Evolutionary conservation across 2,888 invertebrate species (phyloP).

Genomic region (Neria commutata): DNA sequence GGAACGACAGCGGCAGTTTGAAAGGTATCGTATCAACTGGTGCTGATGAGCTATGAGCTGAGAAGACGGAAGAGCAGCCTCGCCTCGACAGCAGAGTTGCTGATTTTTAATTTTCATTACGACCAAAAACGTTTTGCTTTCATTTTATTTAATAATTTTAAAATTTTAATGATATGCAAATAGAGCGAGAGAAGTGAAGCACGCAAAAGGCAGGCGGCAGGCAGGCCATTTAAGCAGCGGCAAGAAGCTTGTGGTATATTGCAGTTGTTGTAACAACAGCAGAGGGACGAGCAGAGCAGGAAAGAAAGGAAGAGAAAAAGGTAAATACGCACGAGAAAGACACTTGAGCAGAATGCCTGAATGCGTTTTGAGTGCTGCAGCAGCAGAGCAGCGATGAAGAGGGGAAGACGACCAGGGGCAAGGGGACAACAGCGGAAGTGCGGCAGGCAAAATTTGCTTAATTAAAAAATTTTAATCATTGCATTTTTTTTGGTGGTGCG

Average conservation of each 20-base stretch:
- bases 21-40: not conserved
- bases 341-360: slow-evolving; percentile 12
- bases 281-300: not conserved
- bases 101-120: slow-evolving; percentile 31
- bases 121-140: slow-evolving; percentile 30
- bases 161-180: slow-evolving; percentile 61
- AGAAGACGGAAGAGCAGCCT: not conserved
- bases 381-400: too few species aligned
- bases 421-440: too few species aligned
- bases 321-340: not conserved
- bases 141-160: slow-evolving; percentile 49
- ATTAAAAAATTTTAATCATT: too few species aligned
- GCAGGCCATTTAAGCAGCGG: not conserved
- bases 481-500: not conserved
- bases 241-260: slow-evolving; percentile 7
- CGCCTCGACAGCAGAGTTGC: not conserved
- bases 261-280: too few species aligned
- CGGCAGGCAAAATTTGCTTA: too few species aligned
- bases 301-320: not conserved
- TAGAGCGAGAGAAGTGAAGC: slow-evolving; percentile 29
- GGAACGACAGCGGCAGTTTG: not conserved
- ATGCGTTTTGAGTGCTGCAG: slow-evolving; percentile 10
- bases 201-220: not conserved
- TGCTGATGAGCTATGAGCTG: slow-evolving; percentile 5
- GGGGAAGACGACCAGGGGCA: not conserved